phyloP scores from a whole-genome alignment of 1,140 invertebrate species.

The Bicyclus anynana region DNA sequence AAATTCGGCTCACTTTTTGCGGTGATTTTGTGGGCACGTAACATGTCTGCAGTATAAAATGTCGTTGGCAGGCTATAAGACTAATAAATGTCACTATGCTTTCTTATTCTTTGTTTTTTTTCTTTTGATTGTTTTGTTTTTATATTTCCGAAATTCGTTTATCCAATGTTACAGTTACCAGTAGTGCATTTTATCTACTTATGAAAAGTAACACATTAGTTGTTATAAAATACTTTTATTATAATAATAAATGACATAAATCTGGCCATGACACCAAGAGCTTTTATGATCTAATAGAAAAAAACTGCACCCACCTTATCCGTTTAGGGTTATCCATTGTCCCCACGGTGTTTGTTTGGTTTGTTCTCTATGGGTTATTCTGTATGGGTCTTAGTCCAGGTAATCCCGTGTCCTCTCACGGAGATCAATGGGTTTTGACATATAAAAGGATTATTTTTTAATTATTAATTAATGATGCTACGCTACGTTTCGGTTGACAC shows the following conservation, averaged over 20 bases:
- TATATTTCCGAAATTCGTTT: too few relatives aligned
- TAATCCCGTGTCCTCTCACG: slow-evolving; percentile 66
- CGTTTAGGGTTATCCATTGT: slow-evolving; percentile 50
- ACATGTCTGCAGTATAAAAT: too few relatives aligned
- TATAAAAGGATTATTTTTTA: slow-evolving; percentile 72
- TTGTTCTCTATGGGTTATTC: slow-evolving; percentile 61
- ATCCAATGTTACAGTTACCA: too few relatives aligned
- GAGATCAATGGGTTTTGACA: slow-evolving; percentile 63
- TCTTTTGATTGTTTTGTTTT: too few relatives aligned
- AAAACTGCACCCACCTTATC: slow-evolving; percentile 15
- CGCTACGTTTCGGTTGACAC: not conserved
- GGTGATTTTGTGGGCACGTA: too few relatives aligned
- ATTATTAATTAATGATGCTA: slow-evolving; percentile 72
- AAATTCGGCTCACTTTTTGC: too few relatives aligned
- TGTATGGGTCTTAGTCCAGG: slow-evolving; percentile 65
- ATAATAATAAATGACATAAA: not conserved
- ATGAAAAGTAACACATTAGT: not conserved
- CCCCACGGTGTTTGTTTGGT: slow-evolving; percentile 52
- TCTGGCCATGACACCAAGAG: not conserved
- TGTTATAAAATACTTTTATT: not conserved
- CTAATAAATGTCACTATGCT: too few relatives aligned
- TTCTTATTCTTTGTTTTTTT: too few relatives aligned
- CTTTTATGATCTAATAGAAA: slow-evolving; percentile 7
- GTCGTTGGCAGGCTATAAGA: too few relatives aligned
- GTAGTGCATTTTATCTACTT: too few relatives aligned